These are phyloP conservation scores for Cryptocephalus moraei DNA, from an alignment of 2,888 invertebrate genomes.

Conservation along the genomic window DNA sequence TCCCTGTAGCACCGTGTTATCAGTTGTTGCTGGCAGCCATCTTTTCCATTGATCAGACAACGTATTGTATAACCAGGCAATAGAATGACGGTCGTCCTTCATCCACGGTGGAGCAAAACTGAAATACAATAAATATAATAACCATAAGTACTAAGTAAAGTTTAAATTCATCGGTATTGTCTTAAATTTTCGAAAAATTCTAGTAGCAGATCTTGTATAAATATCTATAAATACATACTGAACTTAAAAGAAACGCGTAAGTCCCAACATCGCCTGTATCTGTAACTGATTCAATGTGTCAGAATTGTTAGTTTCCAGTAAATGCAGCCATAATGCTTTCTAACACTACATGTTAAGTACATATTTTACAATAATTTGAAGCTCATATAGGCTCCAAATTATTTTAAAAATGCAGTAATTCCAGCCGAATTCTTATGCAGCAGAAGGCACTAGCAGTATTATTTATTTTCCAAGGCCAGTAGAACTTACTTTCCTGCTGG, in stretches of 20 bases:
- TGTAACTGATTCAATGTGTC: no score
- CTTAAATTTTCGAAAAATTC: no score
- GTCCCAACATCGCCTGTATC: no score
- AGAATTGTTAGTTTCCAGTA: not conserved
- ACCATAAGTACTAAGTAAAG: no score
- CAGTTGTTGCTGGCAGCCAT: slow-evolving; percentile 77
- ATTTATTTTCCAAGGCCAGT: not conserved
- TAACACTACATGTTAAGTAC: no score
- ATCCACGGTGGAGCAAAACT: slow-evolving; percentile 84
- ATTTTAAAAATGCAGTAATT: not conserved
- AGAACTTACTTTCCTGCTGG: slow-evolving; percentile 79
- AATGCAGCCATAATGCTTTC: no score
- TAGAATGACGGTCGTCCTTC: slow-evolving; percentile 66
- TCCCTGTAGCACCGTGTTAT: slow-evolving; percentile 72
- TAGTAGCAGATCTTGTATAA: no score
- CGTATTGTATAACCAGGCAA: slow-evolving; percentile 85
- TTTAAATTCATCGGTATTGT: no score
- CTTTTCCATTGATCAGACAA: slow-evolving; percentile 79
- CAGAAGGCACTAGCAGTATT: not conserved
- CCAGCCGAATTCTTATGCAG: not conserved
- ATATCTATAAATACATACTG: no score
- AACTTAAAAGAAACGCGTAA: no score
- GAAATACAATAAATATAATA: slow-evolving; percentile 5
- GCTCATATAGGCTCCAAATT: not conserved
- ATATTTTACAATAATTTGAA: no score